A percentile compares a stretch with the other conserved stretches of the same genome.
These are phyloP conservation scores for Nowickia ferox DNA, from an alignment of 2,888 invertebrate genomes.

Conservation along the genomic window DNA sequence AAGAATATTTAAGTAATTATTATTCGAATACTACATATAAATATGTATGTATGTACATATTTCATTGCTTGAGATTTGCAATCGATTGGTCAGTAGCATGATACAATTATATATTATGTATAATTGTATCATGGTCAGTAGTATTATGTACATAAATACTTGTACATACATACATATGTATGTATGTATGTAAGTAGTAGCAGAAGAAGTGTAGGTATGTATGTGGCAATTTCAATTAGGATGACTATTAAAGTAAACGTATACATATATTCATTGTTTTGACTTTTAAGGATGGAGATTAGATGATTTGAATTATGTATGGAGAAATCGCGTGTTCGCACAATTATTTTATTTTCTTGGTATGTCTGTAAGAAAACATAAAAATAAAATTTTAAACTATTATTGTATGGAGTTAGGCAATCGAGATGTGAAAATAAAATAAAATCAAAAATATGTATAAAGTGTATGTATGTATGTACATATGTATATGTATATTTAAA, in stretches of 20 bases:
- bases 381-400: conserved; percentile 49
- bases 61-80: conserved; percentile 32
- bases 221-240: conserved; percentile 23
- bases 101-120: too few relatives aligned
- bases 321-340: conserved; percentile 42
- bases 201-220: conserved; percentile 1
- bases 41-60: neutral
- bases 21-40: conserved; percentile 8
- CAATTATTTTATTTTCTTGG: conserved; percentile 63
- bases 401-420: conserved; percentile 28
- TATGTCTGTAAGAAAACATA: conserved; percentile 61
- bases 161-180: neutral
- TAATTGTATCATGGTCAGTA: too few relatives aligned
- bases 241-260: conserved; percentile 21
- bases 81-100: conserved; percentile 17
- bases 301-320: conserved; percentile 44
- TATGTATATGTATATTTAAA: neutral
- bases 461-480: neutral
- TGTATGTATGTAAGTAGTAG: conserved; percentile 7
- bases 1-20: conserved; percentile 17
- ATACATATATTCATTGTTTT: conserved; percentile 43
- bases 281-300: conserved; percentile 45
- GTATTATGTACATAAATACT: neutral
- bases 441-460: neutral
- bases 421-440: conserved; percentile 7